Evolutionary conservation across 2,797 vertebrate genomes (phyloP).

Genomic region (Enteromius anoplus): DNA sequence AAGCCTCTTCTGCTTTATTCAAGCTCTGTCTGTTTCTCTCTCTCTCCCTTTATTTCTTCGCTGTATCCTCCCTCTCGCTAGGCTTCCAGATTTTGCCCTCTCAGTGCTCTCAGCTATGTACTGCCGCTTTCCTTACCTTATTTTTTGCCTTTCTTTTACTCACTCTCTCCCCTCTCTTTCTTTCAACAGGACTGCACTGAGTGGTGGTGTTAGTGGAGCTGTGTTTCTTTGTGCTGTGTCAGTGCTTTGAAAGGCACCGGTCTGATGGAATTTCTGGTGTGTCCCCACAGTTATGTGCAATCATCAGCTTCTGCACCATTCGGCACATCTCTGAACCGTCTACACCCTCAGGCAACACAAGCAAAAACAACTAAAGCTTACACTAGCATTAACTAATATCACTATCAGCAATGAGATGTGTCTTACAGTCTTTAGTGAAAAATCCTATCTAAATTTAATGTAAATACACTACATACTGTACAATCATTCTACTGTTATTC

Average conservation of each 20-base stretch:
- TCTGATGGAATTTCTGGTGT: conserved; percentile 50
- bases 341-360: neutral
- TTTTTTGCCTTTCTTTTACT: conserved; percentile 27
- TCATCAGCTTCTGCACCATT: conserved; percentile 31
- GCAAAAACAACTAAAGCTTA: conserved; percentile 18
- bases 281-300: conserved; percentile 27
- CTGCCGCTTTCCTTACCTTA: conserved; percentile 23
- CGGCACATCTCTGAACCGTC: conserved; percentile 18
- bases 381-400: neutral
- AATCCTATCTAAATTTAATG: neutral
- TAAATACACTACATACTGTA: neutral
- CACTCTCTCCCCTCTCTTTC: neutral
- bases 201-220: conserved; percentile 36
- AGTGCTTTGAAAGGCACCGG: conserved; percentile 43
- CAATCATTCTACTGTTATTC: neutral
- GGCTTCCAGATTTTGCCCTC: conserved; percentile 28
- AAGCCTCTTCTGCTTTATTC: conserved; percentile 39
- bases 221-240: conserved; percentile 42
- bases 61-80: conserved; percentile 30
- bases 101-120: conserved; percentile 4
- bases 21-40: conserved; percentile 38
- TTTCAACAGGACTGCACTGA: conserved; percentile 4
- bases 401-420: neutral
- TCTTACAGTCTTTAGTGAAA: neutral
- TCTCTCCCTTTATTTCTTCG: conserved; percentile 16